Evolutionary conservation across 1,140 invertebrate species (phyloP).

Genomic region (Drosophila ogumai): DNA sequence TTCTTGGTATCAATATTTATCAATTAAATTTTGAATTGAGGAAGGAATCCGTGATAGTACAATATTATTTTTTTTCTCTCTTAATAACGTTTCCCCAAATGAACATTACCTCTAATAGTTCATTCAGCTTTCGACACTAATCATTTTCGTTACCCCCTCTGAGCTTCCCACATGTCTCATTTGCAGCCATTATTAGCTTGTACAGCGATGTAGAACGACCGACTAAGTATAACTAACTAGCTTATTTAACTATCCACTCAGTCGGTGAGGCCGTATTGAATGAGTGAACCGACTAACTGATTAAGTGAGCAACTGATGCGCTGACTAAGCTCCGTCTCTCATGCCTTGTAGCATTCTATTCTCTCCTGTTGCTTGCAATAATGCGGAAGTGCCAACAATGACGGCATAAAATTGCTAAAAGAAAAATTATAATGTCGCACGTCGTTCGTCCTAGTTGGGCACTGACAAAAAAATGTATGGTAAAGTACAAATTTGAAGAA

Average conservation of each 20-base stretch:
- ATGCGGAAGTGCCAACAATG: conserved; percentile 52
- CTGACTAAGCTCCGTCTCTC: conserved; percentile 29
- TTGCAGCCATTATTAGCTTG: conserved; percentile 57
- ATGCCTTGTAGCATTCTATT: neutral
- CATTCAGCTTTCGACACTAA: conserved; percentile 17
- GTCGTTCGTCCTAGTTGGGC: neutral
- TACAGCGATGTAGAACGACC: conserved; percentile 62
- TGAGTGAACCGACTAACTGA: conserved; percentile 28
- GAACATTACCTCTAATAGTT: conserved; percentile 1
- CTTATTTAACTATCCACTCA: conserved; percentile 34
- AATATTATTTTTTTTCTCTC: neutral
- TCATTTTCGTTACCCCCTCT: conserved; percentile 9
- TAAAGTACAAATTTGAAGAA: neutral
- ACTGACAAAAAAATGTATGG: neutral
- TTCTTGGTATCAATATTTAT: neutral
- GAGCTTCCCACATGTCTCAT: conserved; percentile 36
- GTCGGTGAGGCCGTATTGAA: conserved; percentile 27
- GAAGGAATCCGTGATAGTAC: neutral
- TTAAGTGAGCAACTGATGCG: conserved; percentile 40
- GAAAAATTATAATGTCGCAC: conserved; percentile 24
- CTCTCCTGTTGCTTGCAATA: conserved; percentile 38
- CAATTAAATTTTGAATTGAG: neutral
- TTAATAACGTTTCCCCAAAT: neutral
- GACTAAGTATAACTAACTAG: conserved; percentile 24
- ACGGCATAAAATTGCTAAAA: conserved; percentile 22